Conservation (phyloP, 2,113 vertebrate species). For the Melanerpes formicivorus region DNA sequence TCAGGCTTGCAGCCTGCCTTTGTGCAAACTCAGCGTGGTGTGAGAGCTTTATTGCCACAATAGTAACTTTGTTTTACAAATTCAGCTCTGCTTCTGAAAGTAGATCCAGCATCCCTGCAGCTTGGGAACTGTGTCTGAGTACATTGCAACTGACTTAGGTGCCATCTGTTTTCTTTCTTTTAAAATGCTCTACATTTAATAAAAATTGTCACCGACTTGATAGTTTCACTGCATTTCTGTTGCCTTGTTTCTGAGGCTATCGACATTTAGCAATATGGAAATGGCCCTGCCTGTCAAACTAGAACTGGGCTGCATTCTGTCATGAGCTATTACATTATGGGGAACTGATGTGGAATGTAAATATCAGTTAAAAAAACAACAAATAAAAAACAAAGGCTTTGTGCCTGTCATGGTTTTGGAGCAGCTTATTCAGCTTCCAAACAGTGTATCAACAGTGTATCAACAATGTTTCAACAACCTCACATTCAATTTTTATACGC, state of each 20-base stretch:
- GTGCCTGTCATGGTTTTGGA: background rate
- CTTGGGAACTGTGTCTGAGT: background rate
- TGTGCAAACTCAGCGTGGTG: background rate
- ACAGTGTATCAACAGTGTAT: background rate
- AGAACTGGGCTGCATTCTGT: background rate
- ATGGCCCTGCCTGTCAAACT: background rate
- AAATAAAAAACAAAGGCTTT: background rate
- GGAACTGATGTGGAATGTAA: background rate
- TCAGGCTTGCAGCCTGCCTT: background rate
- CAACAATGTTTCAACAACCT: background rate
- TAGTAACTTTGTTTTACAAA: constrained; percentile 42
- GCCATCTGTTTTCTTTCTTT: background rate
- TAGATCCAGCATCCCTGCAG: background rate
- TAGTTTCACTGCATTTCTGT: background rate
- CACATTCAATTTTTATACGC: background rate
- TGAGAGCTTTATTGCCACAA: background rate
- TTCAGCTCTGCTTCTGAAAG: background rate
- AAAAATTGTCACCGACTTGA: background rate
- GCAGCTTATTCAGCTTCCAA: background rate
- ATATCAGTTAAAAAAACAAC: background rate
- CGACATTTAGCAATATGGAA: background rate
- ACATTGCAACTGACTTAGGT: background rate
- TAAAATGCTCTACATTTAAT: background rate
- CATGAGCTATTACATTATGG: background rate
- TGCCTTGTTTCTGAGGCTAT: background rate